Evolutionary conservation across 2,113 vertebrate genomes (phyloP), one percentile per base, ranked within the genome.

Genomic region (Chaetorhynchus papuensis): DNA sequence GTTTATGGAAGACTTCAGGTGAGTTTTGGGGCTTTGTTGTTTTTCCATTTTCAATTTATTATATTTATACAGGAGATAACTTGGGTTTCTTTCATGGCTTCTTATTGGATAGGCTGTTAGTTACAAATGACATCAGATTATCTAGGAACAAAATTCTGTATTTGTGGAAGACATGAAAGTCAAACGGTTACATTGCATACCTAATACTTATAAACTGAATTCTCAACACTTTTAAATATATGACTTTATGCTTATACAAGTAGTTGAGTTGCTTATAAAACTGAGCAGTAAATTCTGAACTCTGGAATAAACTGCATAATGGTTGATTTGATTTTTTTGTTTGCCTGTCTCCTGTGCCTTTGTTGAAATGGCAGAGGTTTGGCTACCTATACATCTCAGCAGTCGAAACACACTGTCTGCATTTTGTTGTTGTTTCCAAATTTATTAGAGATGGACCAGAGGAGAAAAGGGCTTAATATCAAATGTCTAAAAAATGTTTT

Each of bases 1-100:
- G 95, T 99, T 99, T 79, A 98, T 97, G 44, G 99, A 96, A 84
- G 95, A 97, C 56, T 99, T 99, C 97, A 98, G 98, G 99, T 99
- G 97, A 98, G 99, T 98, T 84, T 44, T 44, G 77, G 5, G 7
- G 9, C 26, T 91, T 90, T 57, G 37, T 87, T 89, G 39, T 30
- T 79, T 26, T 75, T 59, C 16, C 4, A 41, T 77, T 91, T 94
- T 70, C 13, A n/a, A 5, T 80, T 74, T 3, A 39, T 65, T 53
- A 1, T 44, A 22, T 88, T 82, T 85, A 18, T 74, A 49, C 7
- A n/a, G 24, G 19, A 53, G 5, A 2, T 35, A 8, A 33, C 53
- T 50, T 81, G 16, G 10, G 2, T 41, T 70, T 89, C 79, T 61
- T 66, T 63, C 10, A 17, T 33, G 9, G 7, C 3, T 65, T 72